Percentiles rank a stretch among this genome's conserved stretches.
These are phyloP conservation scores for Muscicapa comitata DNA, from an alignment of 2,797 vertebrate species.

Conservation along the genomic window DNA sequence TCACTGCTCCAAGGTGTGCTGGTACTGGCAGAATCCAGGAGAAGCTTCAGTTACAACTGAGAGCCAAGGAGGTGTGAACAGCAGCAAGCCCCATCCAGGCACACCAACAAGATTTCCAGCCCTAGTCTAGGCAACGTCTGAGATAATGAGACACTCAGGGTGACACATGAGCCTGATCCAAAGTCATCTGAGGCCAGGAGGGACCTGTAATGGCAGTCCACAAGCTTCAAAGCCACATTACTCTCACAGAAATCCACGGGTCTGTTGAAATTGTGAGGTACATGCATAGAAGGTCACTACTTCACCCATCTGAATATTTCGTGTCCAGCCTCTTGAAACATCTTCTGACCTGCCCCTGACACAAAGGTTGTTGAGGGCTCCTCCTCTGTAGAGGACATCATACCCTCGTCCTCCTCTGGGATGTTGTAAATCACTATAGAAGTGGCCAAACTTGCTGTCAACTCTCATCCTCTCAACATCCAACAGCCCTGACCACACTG, in stretches of 20 bases:
- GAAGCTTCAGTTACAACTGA: neutral
- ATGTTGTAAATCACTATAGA: neutral
- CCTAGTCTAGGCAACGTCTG: neutral
- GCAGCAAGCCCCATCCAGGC: neutral
- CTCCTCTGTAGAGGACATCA: neutral
- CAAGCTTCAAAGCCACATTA: neutral
- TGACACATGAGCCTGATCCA: neutral
- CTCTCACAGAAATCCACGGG: neutral
- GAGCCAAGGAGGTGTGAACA: neutral
- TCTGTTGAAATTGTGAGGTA: neutral
- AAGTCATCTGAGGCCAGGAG: constrained; percentile 11
- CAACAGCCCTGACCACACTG: neutral
- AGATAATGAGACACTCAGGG: neutral
- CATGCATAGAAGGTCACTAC: neutral
- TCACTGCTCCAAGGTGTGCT: accelerated
- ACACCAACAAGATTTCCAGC: neutral
- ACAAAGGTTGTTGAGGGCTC: neutral
- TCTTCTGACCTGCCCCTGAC: neutral
- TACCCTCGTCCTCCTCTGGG: neutral
- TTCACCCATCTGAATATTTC: neutral
- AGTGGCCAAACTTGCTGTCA: neutral
- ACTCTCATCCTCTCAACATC: neutral
- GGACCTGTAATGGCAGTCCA: neutral
- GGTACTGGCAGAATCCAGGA: neutral
- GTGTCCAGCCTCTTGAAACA: neutral